Evolutionary conservation across 2,888 invertebrate species (phyloP).

Genomic region (Tachina lurida): DNA sequence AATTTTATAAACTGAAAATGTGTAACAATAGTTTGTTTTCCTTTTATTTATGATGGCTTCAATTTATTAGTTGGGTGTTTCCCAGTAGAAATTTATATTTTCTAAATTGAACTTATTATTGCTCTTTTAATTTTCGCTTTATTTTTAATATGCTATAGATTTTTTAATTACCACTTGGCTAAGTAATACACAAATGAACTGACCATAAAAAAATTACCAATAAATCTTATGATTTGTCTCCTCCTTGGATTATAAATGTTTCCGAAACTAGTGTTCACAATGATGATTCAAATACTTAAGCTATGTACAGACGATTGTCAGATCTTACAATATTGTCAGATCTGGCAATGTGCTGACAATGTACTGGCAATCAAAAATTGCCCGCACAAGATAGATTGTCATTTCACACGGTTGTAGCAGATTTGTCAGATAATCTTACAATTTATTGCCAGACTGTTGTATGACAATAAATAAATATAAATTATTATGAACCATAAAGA

Average conservation of each 20-base stretch:
- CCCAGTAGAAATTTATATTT: not conserved
- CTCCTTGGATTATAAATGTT: not conserved
- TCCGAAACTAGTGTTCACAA: no score
- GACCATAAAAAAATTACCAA: not conserved
- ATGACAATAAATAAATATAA: no score
- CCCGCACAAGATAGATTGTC: no score
- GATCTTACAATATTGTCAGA: no score
- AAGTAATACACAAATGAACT: not conserved
- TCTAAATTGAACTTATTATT: not conserved
- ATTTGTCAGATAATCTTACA: no score
- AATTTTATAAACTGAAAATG: not conserved
- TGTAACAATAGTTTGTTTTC: not conserved
- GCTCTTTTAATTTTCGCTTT: not conserved
- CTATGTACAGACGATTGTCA: no score
- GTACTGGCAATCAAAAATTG: no score
- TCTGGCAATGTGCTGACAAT: no score
- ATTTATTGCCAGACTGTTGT: no score
- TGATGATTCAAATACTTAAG: no score
- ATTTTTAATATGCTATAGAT: not conserved
- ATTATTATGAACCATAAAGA: no score
- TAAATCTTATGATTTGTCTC: not conserved
- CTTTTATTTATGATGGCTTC: not conserved
- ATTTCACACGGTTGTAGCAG: no score
- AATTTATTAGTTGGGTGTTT: conserved; percentile 20
- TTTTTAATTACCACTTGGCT: not conserved